Percentiles rank a stretch among this genome's conserved stretches.
These are phyloP conservation scores for Centruroides sculpturatus DNA, from an alignment of 1,140 invertebrate genomes.

Conservation along the genomic window DNA sequence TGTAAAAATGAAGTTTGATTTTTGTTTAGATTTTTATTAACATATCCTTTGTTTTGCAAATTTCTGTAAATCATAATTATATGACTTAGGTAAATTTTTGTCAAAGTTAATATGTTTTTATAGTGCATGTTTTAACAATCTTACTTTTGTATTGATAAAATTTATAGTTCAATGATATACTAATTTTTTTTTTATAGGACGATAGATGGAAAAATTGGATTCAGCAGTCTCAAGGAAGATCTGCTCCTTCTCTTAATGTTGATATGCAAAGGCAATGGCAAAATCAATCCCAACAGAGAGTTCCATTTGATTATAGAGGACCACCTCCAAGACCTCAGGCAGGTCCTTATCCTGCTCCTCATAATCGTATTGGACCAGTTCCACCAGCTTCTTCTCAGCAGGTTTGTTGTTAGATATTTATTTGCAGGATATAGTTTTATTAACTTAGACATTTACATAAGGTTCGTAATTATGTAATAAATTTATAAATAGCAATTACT, in stretches of 20 bases:
- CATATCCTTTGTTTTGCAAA: too few species aligned
- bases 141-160: too few species aligned
- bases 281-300: conserved; percentile 8
- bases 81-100: too few species aligned
- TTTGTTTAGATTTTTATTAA: too few species aligned
- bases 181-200: conserved; percentile 10
- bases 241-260: conserved; percentile 2
- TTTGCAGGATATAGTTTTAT: neutral
- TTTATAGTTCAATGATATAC: too few species aligned
- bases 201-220: conserved; percentile 10
- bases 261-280: conserved; percentile 15
- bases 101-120: too few species aligned
- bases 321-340: conserved; percentile 12
- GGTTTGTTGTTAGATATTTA: neutral
- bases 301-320: conserved; percentile 16
- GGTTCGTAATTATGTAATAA: too few species aligned
- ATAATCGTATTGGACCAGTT: conserved; percentile 10
- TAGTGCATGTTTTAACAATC: too few species aligned
- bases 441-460: too few species aligned
- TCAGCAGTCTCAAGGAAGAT: conserved; percentile 10
- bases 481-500: too few species aligned
- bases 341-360: conserved; percentile 13
- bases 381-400: neutral
- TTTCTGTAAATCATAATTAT: too few species aligned
- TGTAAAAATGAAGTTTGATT: too few species aligned